Evolutionary conservation across 2,113 vertebrate genomes (phyloP).

Genomic region (Thunnus thynnus): DNA sequence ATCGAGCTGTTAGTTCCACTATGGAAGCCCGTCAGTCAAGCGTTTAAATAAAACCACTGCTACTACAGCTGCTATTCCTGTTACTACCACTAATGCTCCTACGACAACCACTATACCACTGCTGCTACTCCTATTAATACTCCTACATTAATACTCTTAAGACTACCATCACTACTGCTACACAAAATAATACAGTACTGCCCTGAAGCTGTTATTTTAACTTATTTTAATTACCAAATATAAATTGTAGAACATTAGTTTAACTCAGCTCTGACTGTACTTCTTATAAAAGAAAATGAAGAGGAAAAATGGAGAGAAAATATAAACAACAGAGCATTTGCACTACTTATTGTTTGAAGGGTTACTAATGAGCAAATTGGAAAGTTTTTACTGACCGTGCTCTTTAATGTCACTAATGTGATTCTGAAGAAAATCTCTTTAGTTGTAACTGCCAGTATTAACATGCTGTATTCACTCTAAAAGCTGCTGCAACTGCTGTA

Average conservation of each 20-base stretch:
- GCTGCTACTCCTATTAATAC: not conserved
- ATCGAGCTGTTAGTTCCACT: constrained; percentile 54
- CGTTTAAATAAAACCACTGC: constrained; percentile 36
- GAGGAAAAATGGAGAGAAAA: not conserved
- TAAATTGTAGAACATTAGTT: too few species aligned
- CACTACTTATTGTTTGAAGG: not conserved
- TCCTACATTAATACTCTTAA: not conserved
- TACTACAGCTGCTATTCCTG: constrained; percentile 22
- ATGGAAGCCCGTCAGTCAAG: constrained; percentile 51
- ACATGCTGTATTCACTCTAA: not conserved
- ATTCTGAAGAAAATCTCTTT: not conserved
- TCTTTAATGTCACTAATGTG: not conserved
- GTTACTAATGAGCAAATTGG: constrained; percentile 3
- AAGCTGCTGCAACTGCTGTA: not conserved
- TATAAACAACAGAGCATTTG: not conserved
- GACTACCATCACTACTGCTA: too few species aligned
- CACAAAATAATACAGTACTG: too few species aligned
- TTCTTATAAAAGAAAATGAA: not conserved
- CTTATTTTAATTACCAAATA: too few species aligned
- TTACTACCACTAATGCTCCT: constrained; percentile 14
- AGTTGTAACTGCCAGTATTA: not conserved
- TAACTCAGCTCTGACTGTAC: not conserved
- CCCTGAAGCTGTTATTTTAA: too few species aligned
- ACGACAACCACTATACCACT: not conserved
- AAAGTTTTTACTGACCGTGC: not conserved